Conservation (phyloP, 2,797 vertebrate species). For the Sebastes minor region DNA sequence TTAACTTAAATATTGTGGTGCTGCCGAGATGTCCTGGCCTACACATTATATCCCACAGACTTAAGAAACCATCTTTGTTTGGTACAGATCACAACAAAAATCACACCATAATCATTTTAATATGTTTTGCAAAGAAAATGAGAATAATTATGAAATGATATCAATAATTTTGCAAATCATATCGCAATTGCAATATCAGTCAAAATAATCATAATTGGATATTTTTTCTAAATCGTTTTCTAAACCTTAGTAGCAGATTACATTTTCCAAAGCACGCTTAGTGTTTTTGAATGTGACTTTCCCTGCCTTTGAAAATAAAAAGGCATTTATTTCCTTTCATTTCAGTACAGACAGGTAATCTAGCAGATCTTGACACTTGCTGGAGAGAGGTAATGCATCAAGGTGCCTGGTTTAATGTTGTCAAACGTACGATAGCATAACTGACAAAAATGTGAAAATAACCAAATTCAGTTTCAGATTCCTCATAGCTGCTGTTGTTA, state of each 20-base stretch:
- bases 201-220: too few relatives aligned
- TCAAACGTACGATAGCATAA: neutral
- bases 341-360: neutral
- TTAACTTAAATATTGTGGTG: too few relatives aligned
- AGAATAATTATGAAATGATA: too few relatives aligned
- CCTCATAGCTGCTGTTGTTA: neutral
- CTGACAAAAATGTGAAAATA: neutral
- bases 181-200: too few relatives aligned
- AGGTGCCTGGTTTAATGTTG: neutral
- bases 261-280: neutral
- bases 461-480: slow-evolving; percentile 10
- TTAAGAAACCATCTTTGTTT: too few relatives aligned
- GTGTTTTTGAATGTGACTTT: neutral
- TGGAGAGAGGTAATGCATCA: neutral
- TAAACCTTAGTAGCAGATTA: neutral
- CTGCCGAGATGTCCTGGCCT: too few relatives aligned
- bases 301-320: neutral
- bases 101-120: too few relatives aligned
- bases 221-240: too few relatives aligned
- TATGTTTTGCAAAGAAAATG: too few relatives aligned
- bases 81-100: too few relatives aligned
- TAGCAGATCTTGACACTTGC: neutral
- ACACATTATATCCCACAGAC: too few relatives aligned
- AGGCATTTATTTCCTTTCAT: neutral
- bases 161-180: too few relatives aligned